Evolutionary conservation across 1,140 invertebrate genomes (phyloP).

Genomic region (Phymorhynchus buccinoides): DNA sequence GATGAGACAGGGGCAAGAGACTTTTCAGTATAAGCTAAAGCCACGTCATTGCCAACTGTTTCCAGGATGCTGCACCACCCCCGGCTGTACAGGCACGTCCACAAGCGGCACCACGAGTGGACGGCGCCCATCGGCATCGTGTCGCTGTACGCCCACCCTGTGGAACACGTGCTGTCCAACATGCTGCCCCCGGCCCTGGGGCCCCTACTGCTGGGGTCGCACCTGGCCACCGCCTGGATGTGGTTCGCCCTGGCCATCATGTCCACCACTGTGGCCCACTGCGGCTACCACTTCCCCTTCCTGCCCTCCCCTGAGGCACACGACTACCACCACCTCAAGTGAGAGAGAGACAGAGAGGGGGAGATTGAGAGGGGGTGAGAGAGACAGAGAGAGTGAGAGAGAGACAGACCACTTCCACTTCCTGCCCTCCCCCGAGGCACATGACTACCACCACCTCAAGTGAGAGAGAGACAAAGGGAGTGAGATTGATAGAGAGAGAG

Average conservation of each 20-base stretch:
- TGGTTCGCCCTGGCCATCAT: slow-evolving; percentile 87
- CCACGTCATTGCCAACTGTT: too few species aligned
- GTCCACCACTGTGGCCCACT: slow-evolving; percentile 88
- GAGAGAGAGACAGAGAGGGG: too few species aligned
- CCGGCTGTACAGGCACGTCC: slow-evolving; percentile 85
- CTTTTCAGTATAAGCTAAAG: too few species aligned
- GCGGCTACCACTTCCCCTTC: slow-evolving; percentile 91
- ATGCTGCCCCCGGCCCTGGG: slow-evolving; percentile 86
- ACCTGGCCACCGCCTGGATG: slow-evolving; percentile 86
- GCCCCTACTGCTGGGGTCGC: slow-evolving; percentile 85
- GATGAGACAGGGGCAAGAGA: too few species aligned
- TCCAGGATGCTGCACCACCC: slow-evolving; percentile 85
- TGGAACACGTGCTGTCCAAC: slow-evolving; percentile 90
- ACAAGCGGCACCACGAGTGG: slow-evolving; percentile 83
- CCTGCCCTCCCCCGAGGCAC: slow-evolving; percentile 89
- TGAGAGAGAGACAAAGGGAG: too few species aligned
- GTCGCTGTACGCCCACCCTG: slow-evolving; percentile 88
- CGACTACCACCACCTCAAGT: slow-evolving; percentile 86
- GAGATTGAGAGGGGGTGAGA: too few species aligned
- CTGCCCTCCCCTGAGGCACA: slow-evolving; percentile 92
- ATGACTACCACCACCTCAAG: slow-evolving; percentile 88
- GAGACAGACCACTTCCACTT: slow-evolving; percentile 92
- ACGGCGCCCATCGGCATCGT: slow-evolving; percentile 77
- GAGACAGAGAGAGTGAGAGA: too few species aligned
- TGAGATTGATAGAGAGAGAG: too few species aligned